These are phyloP conservation scores for Archivesica marissinica DNA, from an alignment of 1,140 invertebrate genomes.

Conservation along the genomic window DNA sequence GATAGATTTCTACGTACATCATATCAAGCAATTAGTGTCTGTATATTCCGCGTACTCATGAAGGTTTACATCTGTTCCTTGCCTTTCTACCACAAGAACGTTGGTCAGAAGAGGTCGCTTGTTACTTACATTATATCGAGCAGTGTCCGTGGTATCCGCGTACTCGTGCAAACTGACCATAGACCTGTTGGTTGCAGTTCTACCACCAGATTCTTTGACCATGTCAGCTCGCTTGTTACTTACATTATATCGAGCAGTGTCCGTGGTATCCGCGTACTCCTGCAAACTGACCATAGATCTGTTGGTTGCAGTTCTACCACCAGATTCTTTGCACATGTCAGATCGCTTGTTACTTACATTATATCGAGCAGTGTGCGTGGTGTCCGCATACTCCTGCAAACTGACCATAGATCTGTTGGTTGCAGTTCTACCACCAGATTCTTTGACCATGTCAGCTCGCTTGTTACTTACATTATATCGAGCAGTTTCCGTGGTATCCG, in stretches of 20 bases:
- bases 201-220: slow-evolving; percentile 33
- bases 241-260: slow-evolving; percentile 91
- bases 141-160: slow-evolving; percentile 86
- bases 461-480: slow-evolving; percentile 91
- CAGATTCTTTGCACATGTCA: slow-evolving; percentile 43
- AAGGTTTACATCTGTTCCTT: no score
- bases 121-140: slow-evolving; percentile 91
- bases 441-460: slow-evolving; percentile 39
- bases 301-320: slow-evolving; percentile 75
- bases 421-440: neutral
- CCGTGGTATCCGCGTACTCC: slow-evolving; percentile 84
- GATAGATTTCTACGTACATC: no score
- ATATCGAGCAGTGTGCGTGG: slow-evolving; percentile 89
- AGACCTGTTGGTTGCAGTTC: slow-evolving; percentile 82
- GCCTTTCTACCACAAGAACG: no score
- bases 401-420: slow-evolving; percentile 84
- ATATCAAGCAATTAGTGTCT: no score
- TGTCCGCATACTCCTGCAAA: slow-evolving; percentile 82
- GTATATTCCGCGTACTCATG: no score
- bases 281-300: slow-evolving; percentile 83
- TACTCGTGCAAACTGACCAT: slow-evolving; percentile 81
- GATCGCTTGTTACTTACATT: slow-evolving; percentile 88
- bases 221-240: slow-evolving; percentile 77
- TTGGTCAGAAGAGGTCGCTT: no score
- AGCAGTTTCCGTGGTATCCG: slow-evolving; percentile 86